Base-by-base conservation (phyloP, 2,888 invertebrate species). In the Carabus problematicus region DNA sequence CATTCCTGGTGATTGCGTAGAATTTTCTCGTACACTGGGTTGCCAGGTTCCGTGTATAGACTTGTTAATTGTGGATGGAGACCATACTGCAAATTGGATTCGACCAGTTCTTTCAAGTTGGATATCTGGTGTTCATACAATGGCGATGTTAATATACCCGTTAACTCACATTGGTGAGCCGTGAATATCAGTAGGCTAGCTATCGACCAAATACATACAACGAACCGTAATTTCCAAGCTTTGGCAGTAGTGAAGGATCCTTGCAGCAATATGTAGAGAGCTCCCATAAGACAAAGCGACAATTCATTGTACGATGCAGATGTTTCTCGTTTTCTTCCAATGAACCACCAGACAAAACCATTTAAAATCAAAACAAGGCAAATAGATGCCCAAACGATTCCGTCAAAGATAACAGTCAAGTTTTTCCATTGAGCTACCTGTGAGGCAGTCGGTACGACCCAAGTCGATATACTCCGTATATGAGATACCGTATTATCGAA, bases 361-460 rank as follows among this genome's bases (percentile, higher is more conserved):
- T 66, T 66, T 4, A 66, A 16, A 39, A 66, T 16, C 19, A 59
- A 58, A 12, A 58, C 41, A 8, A 39, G n/a, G 41, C 47, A 49
- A 49, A 66, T 66, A 3, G 18, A 41, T 3, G 14, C 8, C 66
- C 58, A 66, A 58, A 59, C 66, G 9, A 41, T 47, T 12, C 39
- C 16, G 11, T 47, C 40, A 41, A 59, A 66, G 40, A 66, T 66
- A 14, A 58, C 39, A 1, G 59, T 58, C 11, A 59, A 45, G 18
- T 66, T 66, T 40, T 66, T 66, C 66, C 66, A 66, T 9, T 67
- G 56, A n/a, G 63, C 62, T 11, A 70, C 56, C 58, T 62, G 62
- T n/a, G 41, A 52, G 40, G 62, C 62, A 0, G 63, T 60, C 4
- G 71, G 71, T 29, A 69, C 71, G 39, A 69, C 59, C 54, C 68